These are phyloP conservation scores for Erythrocercus mccallii DNA, from an alignment of 2,113 vertebrate species.

Conservation along the genomic window DNA sequence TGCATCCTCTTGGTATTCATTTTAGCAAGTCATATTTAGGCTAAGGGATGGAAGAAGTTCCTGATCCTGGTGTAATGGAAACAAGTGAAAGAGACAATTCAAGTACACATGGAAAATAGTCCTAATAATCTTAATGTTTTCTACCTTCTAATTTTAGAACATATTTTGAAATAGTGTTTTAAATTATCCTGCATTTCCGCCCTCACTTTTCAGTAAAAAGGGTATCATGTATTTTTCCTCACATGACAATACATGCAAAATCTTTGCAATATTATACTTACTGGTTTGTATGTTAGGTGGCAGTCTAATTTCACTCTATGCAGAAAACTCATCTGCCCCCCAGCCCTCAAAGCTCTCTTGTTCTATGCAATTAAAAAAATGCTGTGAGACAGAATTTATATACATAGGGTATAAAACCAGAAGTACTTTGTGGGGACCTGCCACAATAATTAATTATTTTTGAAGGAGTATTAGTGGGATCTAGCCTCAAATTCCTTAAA, in stretches of 20 bases:
- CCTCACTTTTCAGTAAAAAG: background rate
- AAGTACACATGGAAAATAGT: background rate
- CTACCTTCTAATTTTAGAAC: background rate
- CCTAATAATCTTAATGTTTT: background rate
- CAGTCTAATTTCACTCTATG: background rate
- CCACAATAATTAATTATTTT: background rate
- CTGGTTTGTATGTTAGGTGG: background rate
- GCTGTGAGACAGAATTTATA: background rate
- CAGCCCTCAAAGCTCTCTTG: rapidly evolving
- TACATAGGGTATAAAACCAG: background rate
- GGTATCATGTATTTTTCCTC: background rate
- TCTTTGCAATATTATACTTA: background rate
- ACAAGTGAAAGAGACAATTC: background rate
- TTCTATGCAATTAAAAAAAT: background rate
- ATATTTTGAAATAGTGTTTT: background rate
- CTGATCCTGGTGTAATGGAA: background rate
- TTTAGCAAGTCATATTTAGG: background rate
- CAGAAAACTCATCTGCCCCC: background rate
- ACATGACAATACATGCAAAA: background rate
- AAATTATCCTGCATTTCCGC: background rate
- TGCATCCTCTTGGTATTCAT: background rate
- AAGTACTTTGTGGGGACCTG: background rate
- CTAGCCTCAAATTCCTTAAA: background rate
- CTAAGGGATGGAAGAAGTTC: background rate
- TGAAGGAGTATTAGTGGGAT: background rate